phyloP scores from a whole-genome alignment of 2,113 vertebrate genomes.

The Zapus hudsonius region DNA sequence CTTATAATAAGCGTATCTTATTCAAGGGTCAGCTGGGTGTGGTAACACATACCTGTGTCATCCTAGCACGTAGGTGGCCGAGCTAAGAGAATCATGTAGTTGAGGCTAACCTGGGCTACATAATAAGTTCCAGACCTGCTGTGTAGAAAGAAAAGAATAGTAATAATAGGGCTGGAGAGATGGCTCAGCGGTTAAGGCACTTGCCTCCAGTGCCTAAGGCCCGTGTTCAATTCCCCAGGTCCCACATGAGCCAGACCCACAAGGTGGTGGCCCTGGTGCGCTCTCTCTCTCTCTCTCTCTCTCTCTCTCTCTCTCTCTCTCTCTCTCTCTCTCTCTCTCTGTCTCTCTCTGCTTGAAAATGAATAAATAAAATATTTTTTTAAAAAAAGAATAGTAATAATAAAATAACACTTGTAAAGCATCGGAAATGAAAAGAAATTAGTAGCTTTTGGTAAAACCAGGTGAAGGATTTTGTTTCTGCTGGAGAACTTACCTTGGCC shows the following conservation, averaged over 20 bases:
- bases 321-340: too few relatives aligned
- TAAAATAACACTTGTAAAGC: background rate
- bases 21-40: background rate
- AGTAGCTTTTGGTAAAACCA: constrained; percentile 11
- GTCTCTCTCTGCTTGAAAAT: too few relatives aligned
- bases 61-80: background rate
- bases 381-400: background rate
- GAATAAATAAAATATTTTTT: too few relatives aligned
- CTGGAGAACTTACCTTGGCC: background rate
- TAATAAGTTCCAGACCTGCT: background rate
- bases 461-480: constrained; percentile 32
- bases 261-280: too few relatives aligned
- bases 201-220: too few relatives aligned
- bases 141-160: too few relatives aligned
- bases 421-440: background rate
- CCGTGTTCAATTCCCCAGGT: too few relatives aligned
- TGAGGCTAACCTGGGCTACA: background rate
- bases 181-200: too few relatives aligned
- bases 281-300: too few relatives aligned
- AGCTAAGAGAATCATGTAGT: background rate
- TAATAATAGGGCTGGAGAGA: too few relatives aligned
- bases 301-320: too few relatives aligned
- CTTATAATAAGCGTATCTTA: background rate
- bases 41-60: background rate
- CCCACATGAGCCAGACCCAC: too few relatives aligned